A percentile compares a stretch with the other conserved stretches of the same genome.
Conservation (phyloP, 2,797 vertebrate genomes). For the Sebastes steindachneri region DNA sequence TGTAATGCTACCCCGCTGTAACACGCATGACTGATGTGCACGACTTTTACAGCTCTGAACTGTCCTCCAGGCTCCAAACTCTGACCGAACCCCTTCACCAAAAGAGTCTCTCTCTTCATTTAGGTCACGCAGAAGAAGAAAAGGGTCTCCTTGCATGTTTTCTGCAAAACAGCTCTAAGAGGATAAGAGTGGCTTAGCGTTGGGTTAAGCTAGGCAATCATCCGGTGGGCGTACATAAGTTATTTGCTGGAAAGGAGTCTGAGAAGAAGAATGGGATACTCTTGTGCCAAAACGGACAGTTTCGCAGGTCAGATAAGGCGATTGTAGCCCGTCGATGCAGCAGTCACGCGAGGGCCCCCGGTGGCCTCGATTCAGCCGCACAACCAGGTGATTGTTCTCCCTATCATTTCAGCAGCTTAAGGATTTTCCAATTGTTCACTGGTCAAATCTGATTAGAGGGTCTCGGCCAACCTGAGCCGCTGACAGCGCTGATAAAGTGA, state of each 20-base stretch:
- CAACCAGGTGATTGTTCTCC: slow-evolving; percentile 70
- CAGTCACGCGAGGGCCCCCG: slow-evolving; percentile 30
- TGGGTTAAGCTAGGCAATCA: slow-evolving; percentile 72
- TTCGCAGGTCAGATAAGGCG: slow-evolving; percentile 37
- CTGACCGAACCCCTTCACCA: slow-evolving; percentile 11
- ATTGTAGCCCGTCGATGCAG: slow-evolving; percentile 34
- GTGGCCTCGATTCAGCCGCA: slow-evolving; percentile 47
- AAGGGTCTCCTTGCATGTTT: slow-evolving; percentile 63
- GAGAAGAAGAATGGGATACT: slow-evolving; percentile 59
- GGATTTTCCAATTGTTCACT: slow-evolving; percentile 50
- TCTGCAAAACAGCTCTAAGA: slow-evolving; percentile 67
- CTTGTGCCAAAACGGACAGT: slow-evolving; percentile 34
- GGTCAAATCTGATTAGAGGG: slow-evolving; percentile 69
- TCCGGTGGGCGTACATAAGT: slow-evolving; percentile 56
- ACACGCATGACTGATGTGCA: slow-evolving; percentile 58
- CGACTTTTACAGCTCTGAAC: slow-evolving; percentile 56
- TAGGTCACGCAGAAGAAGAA: slow-evolving; percentile 45
- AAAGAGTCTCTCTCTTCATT: slow-evolving; percentile 22
- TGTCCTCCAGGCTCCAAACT: slow-evolving; percentile 9
- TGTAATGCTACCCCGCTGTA: slow-evolving; percentile 63
- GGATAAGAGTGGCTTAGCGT: slow-evolving; percentile 72
- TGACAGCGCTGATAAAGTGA: slow-evolving; percentile 48
- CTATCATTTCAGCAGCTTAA: slow-evolving; percentile 48
- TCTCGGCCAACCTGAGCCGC: slow-evolving; percentile 40
- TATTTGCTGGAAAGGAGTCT: slow-evolving; percentile 56